Conservation (phyloP, 2,113 vertebrate species). For the Pangasianodon hypophthalmus region DNA sequence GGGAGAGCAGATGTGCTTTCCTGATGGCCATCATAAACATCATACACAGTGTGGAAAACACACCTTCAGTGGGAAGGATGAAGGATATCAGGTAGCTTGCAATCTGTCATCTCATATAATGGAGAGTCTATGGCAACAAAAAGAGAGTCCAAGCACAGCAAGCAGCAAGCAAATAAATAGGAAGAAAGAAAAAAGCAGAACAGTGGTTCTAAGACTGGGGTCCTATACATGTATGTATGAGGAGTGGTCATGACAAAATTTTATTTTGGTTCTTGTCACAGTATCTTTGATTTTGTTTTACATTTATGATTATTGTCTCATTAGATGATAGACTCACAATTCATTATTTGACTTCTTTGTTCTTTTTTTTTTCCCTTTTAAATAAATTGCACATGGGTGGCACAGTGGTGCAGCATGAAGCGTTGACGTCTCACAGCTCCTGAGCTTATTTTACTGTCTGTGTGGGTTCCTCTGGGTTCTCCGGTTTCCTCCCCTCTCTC, state of each 20-base stretch:
- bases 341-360: background rate
- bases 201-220: background rate
- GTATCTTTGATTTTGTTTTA: background rate
- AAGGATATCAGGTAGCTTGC: constrained; percentile 77
- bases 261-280: background rate
- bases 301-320: background rate
- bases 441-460: background rate
- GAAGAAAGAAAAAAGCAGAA: background rate
- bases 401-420: background rate
- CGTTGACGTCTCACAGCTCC: background rate
- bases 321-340: background rate
- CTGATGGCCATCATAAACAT: constrained; percentile 70
- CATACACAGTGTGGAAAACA: constrained; percentile 67
- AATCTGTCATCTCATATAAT: constrained; percentile 72
- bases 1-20: constrained; percentile 72
- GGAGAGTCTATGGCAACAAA: constrained; percentile 58
- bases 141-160: background rate
- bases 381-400: background rate
- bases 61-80: constrained; percentile 72
- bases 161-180: background rate
- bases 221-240: background rate
- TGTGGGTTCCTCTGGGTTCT: background rate
- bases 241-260: background rate
- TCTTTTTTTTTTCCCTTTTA: background rate
- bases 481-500: background rate